phyloP scores from a whole-genome alignment of 2,888 invertebrate genomes.

The Drosophila quasianomalipes region DNA sequence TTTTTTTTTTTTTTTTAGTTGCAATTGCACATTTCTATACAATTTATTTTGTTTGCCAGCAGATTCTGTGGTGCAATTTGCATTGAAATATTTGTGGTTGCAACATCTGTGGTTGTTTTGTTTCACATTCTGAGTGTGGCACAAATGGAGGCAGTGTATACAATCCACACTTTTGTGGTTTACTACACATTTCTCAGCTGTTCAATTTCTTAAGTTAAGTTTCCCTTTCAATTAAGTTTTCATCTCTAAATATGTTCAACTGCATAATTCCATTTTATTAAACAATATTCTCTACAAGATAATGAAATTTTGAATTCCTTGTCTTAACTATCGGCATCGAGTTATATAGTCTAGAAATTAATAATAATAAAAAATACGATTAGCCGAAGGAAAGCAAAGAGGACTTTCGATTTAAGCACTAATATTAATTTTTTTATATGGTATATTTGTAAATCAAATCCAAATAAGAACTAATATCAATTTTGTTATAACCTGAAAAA shows the following conservation, averaged over 20 bases:
- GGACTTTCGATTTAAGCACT: too few species aligned
- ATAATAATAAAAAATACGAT: neutral
- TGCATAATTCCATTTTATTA: neutral
- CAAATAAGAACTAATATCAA: too few species aligned
- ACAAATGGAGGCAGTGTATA: neutral
- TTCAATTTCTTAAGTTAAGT: neutral
- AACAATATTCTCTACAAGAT: neutral
- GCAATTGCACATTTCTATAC: constrained; percentile 44
- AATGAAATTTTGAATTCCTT: neutral
- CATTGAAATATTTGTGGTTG: constrained; percentile 52
- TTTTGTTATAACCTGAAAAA: too few species aligned
- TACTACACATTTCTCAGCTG: constrained; percentile 1
- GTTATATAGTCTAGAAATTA: neutral
- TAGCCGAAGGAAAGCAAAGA: neutral
- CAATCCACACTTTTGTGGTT: constrained; percentile 11
- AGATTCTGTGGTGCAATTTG: constrained; percentile 41
- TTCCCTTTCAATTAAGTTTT: constrained; percentile 6
- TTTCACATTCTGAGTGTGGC: constrained; percentile 13
- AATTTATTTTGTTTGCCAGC: constrained; percentile 47
- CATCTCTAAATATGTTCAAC: neutral
- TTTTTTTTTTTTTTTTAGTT: constrained; percentile 8
- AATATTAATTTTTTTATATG: neutral
- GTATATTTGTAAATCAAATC: too few species aligned
- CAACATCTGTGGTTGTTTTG: constrained; percentile 30
- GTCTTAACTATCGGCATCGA: neutral